Evolutionary conservation across 2,888 invertebrate species (phyloP).

Genomic region (Dynastes hyllus): DNA sequence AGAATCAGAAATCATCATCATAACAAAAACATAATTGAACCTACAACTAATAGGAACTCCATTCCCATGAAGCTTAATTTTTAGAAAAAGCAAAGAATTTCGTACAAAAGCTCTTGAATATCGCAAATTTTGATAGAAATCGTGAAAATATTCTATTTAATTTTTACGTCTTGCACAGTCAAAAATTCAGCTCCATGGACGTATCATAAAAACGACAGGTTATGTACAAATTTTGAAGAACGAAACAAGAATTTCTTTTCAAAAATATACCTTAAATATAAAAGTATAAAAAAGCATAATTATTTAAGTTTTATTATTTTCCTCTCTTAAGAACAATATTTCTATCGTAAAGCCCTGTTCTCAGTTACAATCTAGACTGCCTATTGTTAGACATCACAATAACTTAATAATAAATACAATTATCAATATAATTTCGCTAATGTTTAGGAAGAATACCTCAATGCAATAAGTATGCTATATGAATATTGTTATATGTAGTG

Average conservation of each 20-base stretch:
- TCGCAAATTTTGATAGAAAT: neutral
- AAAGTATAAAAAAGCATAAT: constrained; percentile 46
- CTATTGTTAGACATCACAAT: constrained; percentile 40
- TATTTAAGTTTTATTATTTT: constrained; percentile 37
- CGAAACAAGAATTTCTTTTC: constrained; percentile 16
- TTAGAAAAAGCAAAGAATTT: neutral
- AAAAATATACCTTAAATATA: constrained; percentile 37
- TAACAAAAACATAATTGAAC: constrained; percentile 15
- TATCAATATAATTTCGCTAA: constrained; percentile 18
- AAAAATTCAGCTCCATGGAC: constrained; percentile 35
- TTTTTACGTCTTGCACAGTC: neutral
- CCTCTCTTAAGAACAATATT: constrained; percentile 30
- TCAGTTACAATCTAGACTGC: constrained; percentile 40
- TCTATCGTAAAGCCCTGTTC: constrained; percentile 41
- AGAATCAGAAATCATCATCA: constrained; percentile 18
- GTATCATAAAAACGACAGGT: constrained; percentile 21
- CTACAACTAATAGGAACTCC: constrained; percentile 46
- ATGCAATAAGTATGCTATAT: constrained; percentile 33
- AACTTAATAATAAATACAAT: constrained; percentile 45
- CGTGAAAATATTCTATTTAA: too few relatives aligned
- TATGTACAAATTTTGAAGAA: constrained; percentile 37
- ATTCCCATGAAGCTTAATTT: constrained; percentile 39
- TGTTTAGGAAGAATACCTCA: constrained; percentile 43
- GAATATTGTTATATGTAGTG: constrained; percentile 33
- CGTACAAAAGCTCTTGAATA: neutral